phyloP scores from a whole-genome alignment of 2,113 vertebrate genomes.

The Cyrtonyx montezumae region DNA sequence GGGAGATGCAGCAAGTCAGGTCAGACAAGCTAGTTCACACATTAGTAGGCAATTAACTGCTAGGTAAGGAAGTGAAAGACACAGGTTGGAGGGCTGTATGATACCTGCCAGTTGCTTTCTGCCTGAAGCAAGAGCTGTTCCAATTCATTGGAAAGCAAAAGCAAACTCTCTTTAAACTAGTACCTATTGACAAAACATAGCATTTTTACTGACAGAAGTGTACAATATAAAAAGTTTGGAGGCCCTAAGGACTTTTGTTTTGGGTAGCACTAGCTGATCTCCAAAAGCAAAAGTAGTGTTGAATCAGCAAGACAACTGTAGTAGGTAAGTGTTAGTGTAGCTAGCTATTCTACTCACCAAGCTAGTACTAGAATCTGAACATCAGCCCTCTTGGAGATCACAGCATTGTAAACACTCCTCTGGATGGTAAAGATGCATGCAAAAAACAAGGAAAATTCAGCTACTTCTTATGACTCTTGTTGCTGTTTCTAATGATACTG shows the following conservation, averaged over 20 bases:
- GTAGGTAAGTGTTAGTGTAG: background rate
- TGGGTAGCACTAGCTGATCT: background rate
- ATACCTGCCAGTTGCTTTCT: background rate
- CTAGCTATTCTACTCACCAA: background rate
- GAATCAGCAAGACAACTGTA: background rate
- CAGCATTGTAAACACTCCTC: background rate
- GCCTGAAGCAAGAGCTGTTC: background rate
- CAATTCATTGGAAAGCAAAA: background rate
- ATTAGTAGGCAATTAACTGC: background rate
- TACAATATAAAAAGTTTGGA: background rate
- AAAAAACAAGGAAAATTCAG: background rate
- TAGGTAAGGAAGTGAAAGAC: background rate
- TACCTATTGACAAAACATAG: background rate
- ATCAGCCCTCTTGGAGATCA: background rate
- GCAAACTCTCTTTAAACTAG: background rate
- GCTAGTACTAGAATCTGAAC: background rate
- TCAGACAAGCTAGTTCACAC: background rate
- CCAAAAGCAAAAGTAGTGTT: background rate
- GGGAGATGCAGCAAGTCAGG: background rate
- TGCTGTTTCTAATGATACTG: slow-evolving; percentile 16
- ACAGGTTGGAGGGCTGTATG: background rate
- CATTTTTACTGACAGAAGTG: background rate
- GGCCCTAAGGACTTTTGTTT: background rate
- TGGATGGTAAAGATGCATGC: background rate
- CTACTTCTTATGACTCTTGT: background rate